Base-by-base conservation (phyloP, 2,888 invertebrate species). In the Volucella bombylans region DNA sequence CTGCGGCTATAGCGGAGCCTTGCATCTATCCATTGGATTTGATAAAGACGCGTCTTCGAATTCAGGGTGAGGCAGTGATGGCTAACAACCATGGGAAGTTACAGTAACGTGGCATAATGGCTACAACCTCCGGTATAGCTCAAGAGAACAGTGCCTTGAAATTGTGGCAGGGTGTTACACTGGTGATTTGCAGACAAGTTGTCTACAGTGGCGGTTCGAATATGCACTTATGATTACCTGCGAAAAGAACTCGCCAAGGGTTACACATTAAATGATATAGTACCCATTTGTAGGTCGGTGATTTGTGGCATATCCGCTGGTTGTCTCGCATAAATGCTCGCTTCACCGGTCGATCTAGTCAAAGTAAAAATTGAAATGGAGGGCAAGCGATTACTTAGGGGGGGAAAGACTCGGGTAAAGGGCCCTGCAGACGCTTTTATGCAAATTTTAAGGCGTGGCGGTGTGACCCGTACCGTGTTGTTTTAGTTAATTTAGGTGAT, bases 1-100 rank as follows among this genome's bases (percentile, higher is more conserved):
- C 96, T 1, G 95, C 96, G 38, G 93, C 94, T 87, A 93, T 95
- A 86, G 95, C 95, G 23, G 96, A 96, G 92, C 92, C 95, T 91
- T 94, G 95, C 52, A 98, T 98, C 10, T 98, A 98, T 92, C 98
- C 98, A 1, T 93, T 98, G 92, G 98, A 98, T 92, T 93, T 98
- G 90, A 96, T 97, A 14, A 98, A 98, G 93, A 98, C 98, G 14
- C 93, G 98, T 87, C 93, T 98, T 57, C 98, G 98, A 93, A 97
- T 98, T 87, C 97, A 97, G 92, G 97, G 97, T 47, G 97, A 98
- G 92, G 93, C 94, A 61, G 93, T 94, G 2, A 93, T 93, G 76
- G 91, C 93, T 91, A 92, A 49, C 8, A 1, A 54, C 65, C 23
- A 68, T 12, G 62, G 76, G 54, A 85, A 86, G 94, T 90, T 94